Conservation (phyloP, 2,888 invertebrate genomes). For the Dasysyrphus tricinctus region DNA sequence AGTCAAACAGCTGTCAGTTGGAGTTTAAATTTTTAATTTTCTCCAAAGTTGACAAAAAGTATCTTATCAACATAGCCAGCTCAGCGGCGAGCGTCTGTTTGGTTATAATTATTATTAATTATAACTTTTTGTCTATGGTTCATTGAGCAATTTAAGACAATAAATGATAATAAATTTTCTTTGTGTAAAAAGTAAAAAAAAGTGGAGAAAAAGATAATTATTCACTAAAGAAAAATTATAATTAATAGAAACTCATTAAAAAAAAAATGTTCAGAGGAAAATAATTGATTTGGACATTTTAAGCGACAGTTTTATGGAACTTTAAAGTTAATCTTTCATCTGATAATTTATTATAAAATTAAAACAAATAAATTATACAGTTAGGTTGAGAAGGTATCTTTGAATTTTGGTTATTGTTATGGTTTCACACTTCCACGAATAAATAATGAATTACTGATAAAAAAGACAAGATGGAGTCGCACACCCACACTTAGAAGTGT, state of each 20-base stretch:
- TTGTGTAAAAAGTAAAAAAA: not conserved
- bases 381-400: too few species aligned
- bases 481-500: too few species aligned
- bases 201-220: not conserved
- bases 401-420: too few species aligned
- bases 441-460: too few species aligned
- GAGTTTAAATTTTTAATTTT: constrained; percentile 3
- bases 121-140: not conserved
- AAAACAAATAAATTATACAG: not conserved
- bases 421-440: too few species aligned
- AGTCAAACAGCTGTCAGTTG: constrained; percentile 24
- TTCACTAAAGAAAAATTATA: not conserved
- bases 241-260: not conserved
- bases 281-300: not conserved
- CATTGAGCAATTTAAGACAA: not conserved
- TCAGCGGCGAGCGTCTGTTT: not conserved
- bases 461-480: too few species aligned
- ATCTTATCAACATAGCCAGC: not conserved
- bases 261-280: not conserved
- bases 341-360: not conserved
- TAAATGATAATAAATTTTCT: not conserved
- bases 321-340: not conserved
- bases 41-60: constrained; percentile 7
- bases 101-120: constrained; percentile 16
- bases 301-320: not conserved